These are phyloP conservation scores for Oriolus oriolus DNA, from an alignment of 2,113 vertebrate genomes.

Conservation along the genomic window DNA sequence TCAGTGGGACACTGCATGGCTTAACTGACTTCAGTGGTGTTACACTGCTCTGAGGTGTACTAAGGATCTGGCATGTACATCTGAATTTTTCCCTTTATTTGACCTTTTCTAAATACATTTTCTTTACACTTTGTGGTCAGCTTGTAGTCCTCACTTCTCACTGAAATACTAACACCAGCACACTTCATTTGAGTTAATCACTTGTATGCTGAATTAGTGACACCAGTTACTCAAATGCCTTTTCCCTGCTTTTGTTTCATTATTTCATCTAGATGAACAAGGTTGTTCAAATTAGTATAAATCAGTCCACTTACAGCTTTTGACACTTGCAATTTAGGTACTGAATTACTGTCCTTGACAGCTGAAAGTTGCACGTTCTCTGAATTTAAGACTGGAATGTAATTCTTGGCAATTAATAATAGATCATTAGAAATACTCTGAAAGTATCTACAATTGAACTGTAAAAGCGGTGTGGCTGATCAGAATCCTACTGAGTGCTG, in stretches of 20 bases:
- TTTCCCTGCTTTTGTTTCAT: not conserved
- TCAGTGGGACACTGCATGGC: not conserved
- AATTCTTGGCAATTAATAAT: conserved; percentile 46
- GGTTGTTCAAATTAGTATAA: conserved; percentile 21
- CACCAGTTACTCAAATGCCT: not conserved
- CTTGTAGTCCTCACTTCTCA: not conserved
- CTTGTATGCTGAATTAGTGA: not conserved
- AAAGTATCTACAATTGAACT: conserved; percentile 17
- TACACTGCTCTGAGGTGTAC: not conserved
- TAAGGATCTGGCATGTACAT: not conserved
- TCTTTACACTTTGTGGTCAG: not conserved
- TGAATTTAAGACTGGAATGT: conserved; percentile 27
- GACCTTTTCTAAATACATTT: not conserved
- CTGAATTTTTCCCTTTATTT: not conserved
- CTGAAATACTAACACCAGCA: not conserved
- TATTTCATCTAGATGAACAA: conserved; percentile 4
- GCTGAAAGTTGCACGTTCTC: conserved; percentile 17
- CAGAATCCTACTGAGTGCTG: not conserved
- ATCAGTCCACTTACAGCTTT: conserved; percentile 8
- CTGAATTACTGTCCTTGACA: conserved; percentile 20
- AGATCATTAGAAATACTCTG: conserved; percentile 44
- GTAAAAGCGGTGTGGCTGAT: not conserved
- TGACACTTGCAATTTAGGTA: not conserved
- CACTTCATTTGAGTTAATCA: not conserved
- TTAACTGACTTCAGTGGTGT: not conserved